Base-by-base conservation (phyloP, 2,797 vertebrate species). In the Lepilemur septentrionalis region DNA sequence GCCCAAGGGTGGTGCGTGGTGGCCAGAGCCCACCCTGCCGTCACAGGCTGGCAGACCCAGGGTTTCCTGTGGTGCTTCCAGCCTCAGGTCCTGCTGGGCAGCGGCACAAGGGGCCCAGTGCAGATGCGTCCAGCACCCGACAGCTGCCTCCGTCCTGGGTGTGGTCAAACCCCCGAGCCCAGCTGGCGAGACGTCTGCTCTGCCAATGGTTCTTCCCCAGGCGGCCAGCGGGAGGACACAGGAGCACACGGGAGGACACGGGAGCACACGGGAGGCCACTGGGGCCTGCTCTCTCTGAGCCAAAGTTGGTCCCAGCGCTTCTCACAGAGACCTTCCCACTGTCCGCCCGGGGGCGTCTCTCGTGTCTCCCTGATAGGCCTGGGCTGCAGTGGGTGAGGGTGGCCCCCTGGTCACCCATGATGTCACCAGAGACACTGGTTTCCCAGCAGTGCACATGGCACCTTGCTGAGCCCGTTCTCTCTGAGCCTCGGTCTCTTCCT, bases 121-220 rank as follows among this genome's bases (percentile, higher is more conserved):
- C 8, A 18, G 28, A 38, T 41, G 9, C 23, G 8, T 17, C 69
- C 61, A 65, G 4, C 20, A 10, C 67, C 65, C 0, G 0, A 55
- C 38, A 2, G 12, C 65, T 63, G 69, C 41, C 46, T 84, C 32
- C 32, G 79, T 59, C 73, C 52, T 70, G 11, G 65, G 28, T 10
- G 23, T 28, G 57, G 15, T 32, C 32, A 81, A 59, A 61, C 8
- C 72, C 50, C 50, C 2, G 22, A 88, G 32, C 48, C 75, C 46
- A 2, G 5, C 1, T 20, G 28, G 48, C n/a, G 13, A 0, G 41
- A 22, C 38, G 15, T 32, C 20, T 61, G 6, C 28, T 38, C 30
- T 35, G 25, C 14, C 15, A 41, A 0, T 2, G 4, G 8, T 41
- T n/a, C 63, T 41, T 50, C n/a, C 73, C 20, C n/a, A 38, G 67